These are phyloP conservation scores for Drosophila virilis DNA, from an alignment of 1,140 invertebrate genomes.

Conservation along the genomic window DNA sequence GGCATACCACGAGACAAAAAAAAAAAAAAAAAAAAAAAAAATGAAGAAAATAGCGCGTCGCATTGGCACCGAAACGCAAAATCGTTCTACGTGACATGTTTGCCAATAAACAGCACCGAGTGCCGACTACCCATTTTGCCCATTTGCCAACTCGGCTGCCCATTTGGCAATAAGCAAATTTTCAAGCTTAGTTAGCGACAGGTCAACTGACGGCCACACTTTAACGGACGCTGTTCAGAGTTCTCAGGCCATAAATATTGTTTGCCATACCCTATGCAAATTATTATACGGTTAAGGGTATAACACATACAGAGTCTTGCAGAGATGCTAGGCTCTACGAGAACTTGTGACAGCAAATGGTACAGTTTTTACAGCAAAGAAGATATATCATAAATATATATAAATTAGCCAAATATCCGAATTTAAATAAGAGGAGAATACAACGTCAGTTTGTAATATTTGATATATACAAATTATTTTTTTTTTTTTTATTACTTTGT, in stretches of 20 bases:
- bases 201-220: constrained; percentile 39
- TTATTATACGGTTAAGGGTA: too few relatives aligned
- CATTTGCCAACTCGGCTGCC: constrained; percentile 37
- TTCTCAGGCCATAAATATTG: constrained; percentile 2
- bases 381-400: too few relatives aligned
- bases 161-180: constrained; percentile 45
- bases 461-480: too few relatives aligned
- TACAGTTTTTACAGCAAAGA: too few relatives aligned
- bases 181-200: constrained; percentile 38
- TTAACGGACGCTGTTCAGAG: constrained; percentile 1
- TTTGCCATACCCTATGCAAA: constrained; percentile 2
- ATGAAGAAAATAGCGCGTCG: constrained; percentile 52
- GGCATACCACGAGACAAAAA: constrained; percentile 33
- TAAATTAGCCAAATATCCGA: too few relatives aligned
- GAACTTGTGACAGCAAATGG: too few relatives aligned
- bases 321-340: too few relatives aligned
- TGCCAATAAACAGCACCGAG: constrained; percentile 44
- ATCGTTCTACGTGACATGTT: constrained; percentile 74
- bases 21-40: neutral
- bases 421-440: too few relatives aligned
- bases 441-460: too few relatives aligned
- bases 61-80: constrained; percentile 72
- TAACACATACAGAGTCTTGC: too few relatives aligned
- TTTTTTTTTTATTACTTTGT: too few relatives aligned
- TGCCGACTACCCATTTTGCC: constrained; percentile 24